A percentile compares a stretch with the other conserved stretches of the same genome.
Conservation (phyloP, 2,888 invertebrate genomes). For the Halictus quadricinctus region DNA sequence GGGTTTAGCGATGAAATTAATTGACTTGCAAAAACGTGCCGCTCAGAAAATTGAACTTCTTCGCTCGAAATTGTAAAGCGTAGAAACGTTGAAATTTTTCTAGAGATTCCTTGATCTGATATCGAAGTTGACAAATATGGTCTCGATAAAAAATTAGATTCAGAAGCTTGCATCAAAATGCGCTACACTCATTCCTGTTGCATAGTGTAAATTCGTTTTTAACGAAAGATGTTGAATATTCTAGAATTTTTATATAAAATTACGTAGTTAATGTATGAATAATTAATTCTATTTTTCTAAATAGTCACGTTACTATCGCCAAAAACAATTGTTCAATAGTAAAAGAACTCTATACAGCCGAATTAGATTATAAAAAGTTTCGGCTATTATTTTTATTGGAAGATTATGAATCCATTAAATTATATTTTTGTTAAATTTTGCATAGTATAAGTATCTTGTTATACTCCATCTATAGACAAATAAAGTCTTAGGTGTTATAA, state of each 20-base stretch:
- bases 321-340: not conserved
- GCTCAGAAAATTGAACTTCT: constrained; percentile 89
- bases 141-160: not conserved
- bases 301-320: not conserved
- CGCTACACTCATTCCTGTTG: constrained; percentile 14
- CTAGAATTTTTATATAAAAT: constrained; percentile 18
- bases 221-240: not conserved
- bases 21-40: constrained; percentile 91
- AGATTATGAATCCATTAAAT: not conserved
- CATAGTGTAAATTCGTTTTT: not conserved
- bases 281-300: constrained; percentile 54
- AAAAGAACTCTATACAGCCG: not conserved
- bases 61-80: constrained; percentile 87
- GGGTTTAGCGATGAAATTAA: constrained; percentile 97
- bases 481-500: not conserved
- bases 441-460: constrained; percentile 8
- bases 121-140: not conserved
- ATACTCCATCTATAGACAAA: not conserved
- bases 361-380: not conserved
- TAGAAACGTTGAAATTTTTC: not conserved
- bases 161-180: not conserved
- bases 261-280: constrained; percentile 21
- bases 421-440: constrained; percentile 22
- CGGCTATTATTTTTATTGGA: not conserved
- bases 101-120: not conserved